Base-by-base conservation (phyloP, 2,797 vertebrate genomes). In the Chromis chromis region DNA sequence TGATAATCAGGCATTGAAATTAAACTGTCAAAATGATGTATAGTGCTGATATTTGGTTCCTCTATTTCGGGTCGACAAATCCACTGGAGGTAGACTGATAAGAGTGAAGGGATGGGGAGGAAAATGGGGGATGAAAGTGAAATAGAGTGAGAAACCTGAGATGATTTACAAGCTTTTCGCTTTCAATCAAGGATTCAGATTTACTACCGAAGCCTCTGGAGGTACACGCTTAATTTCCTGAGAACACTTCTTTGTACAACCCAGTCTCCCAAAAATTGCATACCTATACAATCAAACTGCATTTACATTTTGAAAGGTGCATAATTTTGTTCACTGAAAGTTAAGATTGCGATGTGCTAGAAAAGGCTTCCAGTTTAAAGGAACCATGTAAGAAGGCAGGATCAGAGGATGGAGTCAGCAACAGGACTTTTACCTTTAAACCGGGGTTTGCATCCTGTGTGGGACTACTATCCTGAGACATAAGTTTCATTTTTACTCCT, bases 11-110 rank as follows among this genome's bases (percentile, higher is more conserved):
- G 84, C 91, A 88, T 92, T 88, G 88, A 86, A 94, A 95, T 94
- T 92, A 94, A 94, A 93, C 89, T 94, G 92, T 95, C 94, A 94
- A 75, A 85, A 93, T 94, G 93, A 95, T 94, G 88, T 93, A 94
- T 93, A 77, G 90, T 50, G 76, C 84, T 84, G 89, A 87, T 89
- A 86, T 91, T 86, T 88, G 54, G 83, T 70, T 72, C 79, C 77
- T 86, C 83, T 78, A 70, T 86, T 89, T 74, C 44, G 21, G 81
- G 74, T 76, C 59, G 50, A 76, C 66, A 78, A 70, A 88, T 85
- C 70, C 72, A 75, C 48, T 52, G 61, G 81, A 82, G 84, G 80
- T 78, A 48, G 79, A 84, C 62, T 65, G 84, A 82, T 70, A 71
- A 79, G 79, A 70, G 63, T 33, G 60, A 71, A 78, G 53, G 61